Evolutionary conservation across 2,113 vertebrate genomes (phyloP).

Genomic region (Axis porcinus): DNA sequence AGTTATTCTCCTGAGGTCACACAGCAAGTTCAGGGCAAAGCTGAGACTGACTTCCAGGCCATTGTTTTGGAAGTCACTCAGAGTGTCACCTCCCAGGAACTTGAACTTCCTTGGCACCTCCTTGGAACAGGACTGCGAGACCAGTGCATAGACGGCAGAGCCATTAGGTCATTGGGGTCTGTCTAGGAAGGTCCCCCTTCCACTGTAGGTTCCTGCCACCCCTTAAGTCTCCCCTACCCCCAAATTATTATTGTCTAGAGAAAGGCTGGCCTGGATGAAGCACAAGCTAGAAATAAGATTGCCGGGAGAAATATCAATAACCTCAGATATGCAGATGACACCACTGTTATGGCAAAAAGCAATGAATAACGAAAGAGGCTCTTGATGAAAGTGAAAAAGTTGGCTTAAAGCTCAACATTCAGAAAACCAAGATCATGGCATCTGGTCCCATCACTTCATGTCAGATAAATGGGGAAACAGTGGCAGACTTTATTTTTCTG

Average conservation of each 20-base stretch:
- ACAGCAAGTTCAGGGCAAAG: background rate
- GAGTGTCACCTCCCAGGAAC: background rate
- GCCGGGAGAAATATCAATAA: background rate
- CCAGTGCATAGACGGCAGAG: background rate
- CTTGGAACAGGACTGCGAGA: background rate
- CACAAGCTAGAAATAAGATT: background rate
- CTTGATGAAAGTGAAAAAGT: background rate
- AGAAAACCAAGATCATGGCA: no score
- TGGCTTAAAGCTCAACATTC: no score
- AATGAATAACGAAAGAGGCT: background rate
- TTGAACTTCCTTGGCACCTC: background rate
- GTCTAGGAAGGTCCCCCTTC: background rate
- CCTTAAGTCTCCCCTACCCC: background rate
- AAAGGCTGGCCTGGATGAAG: background rate
- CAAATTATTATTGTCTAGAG: background rate
- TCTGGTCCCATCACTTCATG: no score
- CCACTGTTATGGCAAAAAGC: background rate
- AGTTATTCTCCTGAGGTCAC: background rate
- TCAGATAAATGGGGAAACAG: no score
- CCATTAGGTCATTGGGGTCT: background rate
- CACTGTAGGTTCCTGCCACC: background rate
- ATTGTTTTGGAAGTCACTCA: background rate
- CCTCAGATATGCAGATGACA: background rate
- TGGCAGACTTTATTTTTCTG: no score
- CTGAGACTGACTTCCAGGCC: background rate